Evolutionary conservation across 37 sponge, comb jelly and placozoan genomes (phyloP), one percentile per base, ranked within the genome.

Genomic region (Bolinopsis microptera): DNA sequence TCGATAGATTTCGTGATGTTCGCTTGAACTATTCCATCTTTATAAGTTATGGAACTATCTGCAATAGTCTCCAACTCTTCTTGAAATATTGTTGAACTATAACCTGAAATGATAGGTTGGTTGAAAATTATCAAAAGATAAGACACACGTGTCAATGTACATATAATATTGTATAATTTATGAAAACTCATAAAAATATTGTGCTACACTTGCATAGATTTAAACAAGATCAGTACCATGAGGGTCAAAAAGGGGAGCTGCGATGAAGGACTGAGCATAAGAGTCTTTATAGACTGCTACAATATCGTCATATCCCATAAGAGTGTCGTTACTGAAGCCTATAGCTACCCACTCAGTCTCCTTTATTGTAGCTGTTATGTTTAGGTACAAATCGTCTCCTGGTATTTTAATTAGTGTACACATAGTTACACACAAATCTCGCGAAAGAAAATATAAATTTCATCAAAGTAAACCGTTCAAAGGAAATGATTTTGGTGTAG

Each of bases 301-400:
- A 5, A 86, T 27, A 40, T 86, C 90, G 30, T 86, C 90, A 27
- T 86, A 28, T 40, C 90, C 90, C 90, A 86, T 86, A 1, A 5
- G 30, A 2, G 90, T 36, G 61, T 86, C 90, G 38, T 86, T 27
- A 27, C 90, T 86, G 30, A 86, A 86, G 5, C 48, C 90, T 22
- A 86, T 39, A 27, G 61, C 90, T 22, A 86, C 90, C 90, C 90
- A 86, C 3, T 86, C 90, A 3, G 37, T 38, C 16, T 41, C 90
- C 34, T 0, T 2, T 1, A 86, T 13, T 0, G 37, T n/a, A 1
- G 90, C 40, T 21, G 90, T 36, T 86, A 86, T 86, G 90, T 86
- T 86, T 26, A 86, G 24, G 22, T 16, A 26, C 26, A 86, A 38
- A n/a, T 23, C 13, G 61, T 86, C 90, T 28, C 61, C 90, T 86